Percentiles rank a stretch among this genome's conserved stretches.
Conservation (phyloP, 2,113 vertebrate genomes). For the Chinchilla lanigera region DNA sequence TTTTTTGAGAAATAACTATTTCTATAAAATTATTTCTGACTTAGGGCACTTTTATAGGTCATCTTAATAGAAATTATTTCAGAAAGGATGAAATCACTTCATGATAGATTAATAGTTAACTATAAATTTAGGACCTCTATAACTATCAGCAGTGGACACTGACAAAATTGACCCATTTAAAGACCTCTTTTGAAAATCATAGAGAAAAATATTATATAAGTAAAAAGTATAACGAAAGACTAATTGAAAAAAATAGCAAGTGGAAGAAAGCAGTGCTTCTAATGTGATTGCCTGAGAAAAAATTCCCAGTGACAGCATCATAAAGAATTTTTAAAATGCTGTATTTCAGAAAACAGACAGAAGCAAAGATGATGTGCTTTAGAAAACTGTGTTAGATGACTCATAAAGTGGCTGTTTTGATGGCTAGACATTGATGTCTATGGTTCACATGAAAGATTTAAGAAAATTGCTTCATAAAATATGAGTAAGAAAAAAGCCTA, state of each 20-base stretch:
- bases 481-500: background rate
- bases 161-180: background rate
- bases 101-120: background rate
- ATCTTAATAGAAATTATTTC: background rate
- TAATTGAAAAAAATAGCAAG: background rate
- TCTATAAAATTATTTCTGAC: conserved; percentile 13
- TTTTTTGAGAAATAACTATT: background rate
- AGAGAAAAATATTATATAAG: background rate
- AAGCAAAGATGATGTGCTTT: conserved; percentile 26
- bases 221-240: background rate
- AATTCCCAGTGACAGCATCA: conserved; percentile 39
- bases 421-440: background rate
- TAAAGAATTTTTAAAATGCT: conserved; percentile 11
- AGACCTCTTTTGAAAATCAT: background rate
- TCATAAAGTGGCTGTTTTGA: background rate
- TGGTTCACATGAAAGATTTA: conserved; percentile 22
- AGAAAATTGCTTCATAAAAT: conserved; percentile 49
- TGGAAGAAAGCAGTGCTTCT: background rate
- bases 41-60: background rate
- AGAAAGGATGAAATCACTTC: background rate
- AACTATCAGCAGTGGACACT: background rate
- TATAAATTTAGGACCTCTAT: background rate
- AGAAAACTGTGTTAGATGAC: conserved; percentile 24
- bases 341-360: conserved; percentile 17
- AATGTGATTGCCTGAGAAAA: background rate